Conservation (phyloP, 2,888 invertebrate species). For the Himalopsyche anomala region DNA sequence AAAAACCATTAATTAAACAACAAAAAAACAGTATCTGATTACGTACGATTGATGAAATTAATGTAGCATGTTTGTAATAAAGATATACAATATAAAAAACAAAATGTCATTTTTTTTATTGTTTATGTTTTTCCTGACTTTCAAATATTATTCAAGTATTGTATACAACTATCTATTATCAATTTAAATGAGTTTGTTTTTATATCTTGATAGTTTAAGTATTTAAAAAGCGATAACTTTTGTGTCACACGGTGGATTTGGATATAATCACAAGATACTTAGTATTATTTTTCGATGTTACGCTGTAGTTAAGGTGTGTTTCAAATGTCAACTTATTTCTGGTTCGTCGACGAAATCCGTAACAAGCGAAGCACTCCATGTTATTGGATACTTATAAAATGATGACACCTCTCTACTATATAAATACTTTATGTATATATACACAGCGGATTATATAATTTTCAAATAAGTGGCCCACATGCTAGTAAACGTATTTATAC, state of each 20-base stretch:
- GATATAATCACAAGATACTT: neutral
- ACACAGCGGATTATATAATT: slow-evolving; percentile 12
- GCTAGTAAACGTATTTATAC: slow-evolving; percentile 58
- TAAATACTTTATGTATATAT: neutral
- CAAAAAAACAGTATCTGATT: no score
- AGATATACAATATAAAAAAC: no score
- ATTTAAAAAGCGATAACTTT: neutral
- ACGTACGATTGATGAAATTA: no score
- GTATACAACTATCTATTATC: no score
- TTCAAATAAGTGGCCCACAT: neutral
- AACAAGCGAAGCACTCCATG: slow-evolving; percentile 46
- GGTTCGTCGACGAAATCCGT: slow-evolving; percentile 50
- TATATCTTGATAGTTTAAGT: no score
- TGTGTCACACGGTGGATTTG: neutral
- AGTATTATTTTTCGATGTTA: slow-evolving; percentile 33
- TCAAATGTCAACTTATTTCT: slow-evolving; percentile 53
- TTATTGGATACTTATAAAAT: slow-evolving; percentile 47
- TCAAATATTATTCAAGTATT: no score
- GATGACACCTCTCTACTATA: slow-evolving; percentile 38
- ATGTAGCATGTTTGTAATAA: no score
- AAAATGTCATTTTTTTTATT: no score
- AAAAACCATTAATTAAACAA: no score
- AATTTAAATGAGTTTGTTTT: no score
- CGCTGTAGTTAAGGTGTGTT: slow-evolving; percentile 33
- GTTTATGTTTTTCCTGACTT: no score